Evolutionary conservation across 1,140 invertebrate genomes (phyloP).

Genomic region (Myzus persicae): DNA sequence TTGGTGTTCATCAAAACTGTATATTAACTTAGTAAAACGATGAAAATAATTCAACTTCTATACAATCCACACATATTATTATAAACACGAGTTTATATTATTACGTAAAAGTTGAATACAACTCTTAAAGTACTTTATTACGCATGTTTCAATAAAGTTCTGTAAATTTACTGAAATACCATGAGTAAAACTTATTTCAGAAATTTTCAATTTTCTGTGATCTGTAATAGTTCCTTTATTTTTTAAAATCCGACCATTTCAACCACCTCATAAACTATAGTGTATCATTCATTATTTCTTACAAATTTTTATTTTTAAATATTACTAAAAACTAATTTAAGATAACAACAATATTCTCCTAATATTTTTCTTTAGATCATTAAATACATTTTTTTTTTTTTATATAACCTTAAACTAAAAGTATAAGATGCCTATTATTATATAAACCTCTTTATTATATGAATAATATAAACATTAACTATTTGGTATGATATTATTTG

Average conservation of each 20-base stretch:
- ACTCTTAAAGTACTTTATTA: background rate
- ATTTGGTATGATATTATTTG: no score
- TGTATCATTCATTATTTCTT: background rate
- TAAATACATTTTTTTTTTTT: background rate
- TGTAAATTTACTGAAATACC: conserved; percentile 1
- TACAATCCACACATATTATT: conserved; percentile 13
- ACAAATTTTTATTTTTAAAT: background rate
- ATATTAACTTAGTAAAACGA: conserved; percentile 2
- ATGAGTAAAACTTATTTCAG: background rate
- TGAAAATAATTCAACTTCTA: conserved; percentile 10
- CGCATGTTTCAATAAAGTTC: background rate
- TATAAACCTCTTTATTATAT: no score
- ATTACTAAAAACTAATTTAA: background rate
- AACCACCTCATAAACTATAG: background rate
- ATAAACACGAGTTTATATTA: conserved; percentile 3
- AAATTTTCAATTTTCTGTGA: background rate
- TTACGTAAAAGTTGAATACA: background rate
- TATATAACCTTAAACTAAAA: no score
- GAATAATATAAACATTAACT: no score
- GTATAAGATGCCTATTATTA: no score
- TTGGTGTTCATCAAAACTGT: background rate
- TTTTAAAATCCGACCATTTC: background rate
- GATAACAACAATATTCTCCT: background rate
- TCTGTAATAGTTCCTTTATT: background rate
- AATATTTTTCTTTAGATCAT: background rate